phyloP scores from a whole-genome alignment of 2,888 invertebrate genomes.

The Drosophila prostipennis region DNA sequence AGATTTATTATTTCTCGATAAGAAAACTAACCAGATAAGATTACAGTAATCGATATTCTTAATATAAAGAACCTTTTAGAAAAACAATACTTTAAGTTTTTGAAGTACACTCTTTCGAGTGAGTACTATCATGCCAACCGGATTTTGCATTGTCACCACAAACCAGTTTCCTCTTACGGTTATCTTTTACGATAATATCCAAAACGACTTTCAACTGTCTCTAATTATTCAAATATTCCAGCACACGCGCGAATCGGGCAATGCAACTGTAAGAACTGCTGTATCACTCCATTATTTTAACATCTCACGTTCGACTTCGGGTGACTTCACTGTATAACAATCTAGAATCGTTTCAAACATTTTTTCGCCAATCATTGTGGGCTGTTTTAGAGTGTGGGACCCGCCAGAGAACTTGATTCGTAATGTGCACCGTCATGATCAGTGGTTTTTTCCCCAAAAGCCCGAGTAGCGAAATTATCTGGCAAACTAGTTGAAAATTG shows the following conservation, averaged over 20 bases:
- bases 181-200: constrained; percentile 13
- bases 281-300: background rate
- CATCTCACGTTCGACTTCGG: background rate
- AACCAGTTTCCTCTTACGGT: constrained; percentile 21
- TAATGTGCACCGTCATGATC: constrained; percentile 58
- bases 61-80: background rate
- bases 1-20: background rate
- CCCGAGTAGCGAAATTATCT: constrained; percentile 36
- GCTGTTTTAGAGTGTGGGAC: constrained; percentile 41
- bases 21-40: background rate
- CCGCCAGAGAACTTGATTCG: constrained; percentile 51
- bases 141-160: constrained; percentile 19
- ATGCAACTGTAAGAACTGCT: background rate
- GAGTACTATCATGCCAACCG: constrained; percentile 7
- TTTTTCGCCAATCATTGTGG: constrained; percentile 55
- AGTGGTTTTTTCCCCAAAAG: constrained; percentile 46
- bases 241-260: background rate
- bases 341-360: constrained; percentile 40
- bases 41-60: background rate
- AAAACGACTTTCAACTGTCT: constrained; percentile 2
- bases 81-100: constrained; percentile 1
- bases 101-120: background rate
- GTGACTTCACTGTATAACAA: constrained; percentile 34
- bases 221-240: background rate
- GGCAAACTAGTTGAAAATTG: constrained; percentile 30